A percentile compares a stretch with the other conserved stretches of the same genome.
Conservation (phyloP, 2,797 vertebrate species). For the Psittacula derbiana region DNA sequence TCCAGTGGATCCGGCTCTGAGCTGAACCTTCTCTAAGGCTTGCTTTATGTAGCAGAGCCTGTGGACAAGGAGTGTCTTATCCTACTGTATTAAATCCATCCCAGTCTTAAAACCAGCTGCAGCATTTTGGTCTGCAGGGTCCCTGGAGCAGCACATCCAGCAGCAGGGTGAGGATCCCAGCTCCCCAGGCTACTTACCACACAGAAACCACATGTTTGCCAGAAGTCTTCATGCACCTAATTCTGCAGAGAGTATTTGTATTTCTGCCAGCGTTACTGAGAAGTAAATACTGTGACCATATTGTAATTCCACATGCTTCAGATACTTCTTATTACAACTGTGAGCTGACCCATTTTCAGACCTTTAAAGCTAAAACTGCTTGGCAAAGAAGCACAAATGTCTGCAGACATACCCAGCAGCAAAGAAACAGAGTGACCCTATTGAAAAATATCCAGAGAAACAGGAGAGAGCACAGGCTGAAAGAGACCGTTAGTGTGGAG, state of each 20-base stretch:
- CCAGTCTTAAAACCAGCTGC: accelerated
- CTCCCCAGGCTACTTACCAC: accelerated
- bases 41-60: not conserved
- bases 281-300: not conserved
- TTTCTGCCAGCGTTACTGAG: not conserved
- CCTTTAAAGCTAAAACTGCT: not conserved
- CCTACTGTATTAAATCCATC: not conserved
- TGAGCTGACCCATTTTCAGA: constrained; percentile 40
- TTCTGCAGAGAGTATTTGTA: not conserved
- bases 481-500: accelerated
- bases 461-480: not conserved
- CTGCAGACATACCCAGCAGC: not conserved
- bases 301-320: not conserved
- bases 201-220: not conserved
- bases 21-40: not conserved
- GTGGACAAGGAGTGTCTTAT: not conserved
- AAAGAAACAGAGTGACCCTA: not conserved
- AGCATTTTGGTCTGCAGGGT: accelerated
- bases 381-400: not conserved
- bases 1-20: not conserved
- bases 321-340: not conserved
- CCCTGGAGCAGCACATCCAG: accelerated
- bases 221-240: not conserved
- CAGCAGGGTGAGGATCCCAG: not conserved
- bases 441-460: accelerated